Evolutionary conservation across 2,797 vertebrate genomes (phyloP).

Genomic region (Xenentodon cancila): DNA sequence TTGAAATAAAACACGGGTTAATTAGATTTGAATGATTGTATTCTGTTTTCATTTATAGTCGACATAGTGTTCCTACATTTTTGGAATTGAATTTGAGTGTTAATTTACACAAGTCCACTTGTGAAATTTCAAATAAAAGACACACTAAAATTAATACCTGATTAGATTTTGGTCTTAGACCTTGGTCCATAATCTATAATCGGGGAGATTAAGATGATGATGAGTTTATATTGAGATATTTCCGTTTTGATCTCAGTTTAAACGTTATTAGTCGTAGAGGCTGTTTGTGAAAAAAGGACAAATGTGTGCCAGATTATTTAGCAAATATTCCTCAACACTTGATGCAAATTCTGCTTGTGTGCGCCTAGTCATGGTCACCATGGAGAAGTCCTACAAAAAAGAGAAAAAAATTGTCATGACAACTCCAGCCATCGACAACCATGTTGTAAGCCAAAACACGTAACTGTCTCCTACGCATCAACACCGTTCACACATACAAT

Average conservation of each 20-base stretch:
- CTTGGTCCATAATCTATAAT: background rate
- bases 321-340: conserved; percentile 27
- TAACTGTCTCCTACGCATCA: conserved; percentile 84
- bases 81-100: too few species aligned
- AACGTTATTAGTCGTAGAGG: too few species aligned
- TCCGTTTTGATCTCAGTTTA: too few species aligned
- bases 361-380: conserved; percentile 76
- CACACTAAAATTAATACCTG: background rate
- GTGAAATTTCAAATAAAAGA: background rate
- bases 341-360: conserved; percentile 30
- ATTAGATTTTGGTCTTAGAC: background rate
- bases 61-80: too few species aligned
- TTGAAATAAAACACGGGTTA: too few species aligned
- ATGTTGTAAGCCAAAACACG: conserved; percentile 82
- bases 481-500: conserved; percentile 67
- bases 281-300: conserved; percentile 10
- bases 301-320: conserved; percentile 46
- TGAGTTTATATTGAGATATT: too few species aligned
- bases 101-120: too few species aligned
- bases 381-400: conserved; percentile 83
- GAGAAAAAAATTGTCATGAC: conserved; percentile 78
- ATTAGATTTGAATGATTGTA: too few species aligned
- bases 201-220: background rate
- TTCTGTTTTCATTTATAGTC: too few species aligned
- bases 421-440: conserved; percentile 82